Conservation (phyloP, 2,888 invertebrate genomes). For the Stenodera caucasica region DNA sequence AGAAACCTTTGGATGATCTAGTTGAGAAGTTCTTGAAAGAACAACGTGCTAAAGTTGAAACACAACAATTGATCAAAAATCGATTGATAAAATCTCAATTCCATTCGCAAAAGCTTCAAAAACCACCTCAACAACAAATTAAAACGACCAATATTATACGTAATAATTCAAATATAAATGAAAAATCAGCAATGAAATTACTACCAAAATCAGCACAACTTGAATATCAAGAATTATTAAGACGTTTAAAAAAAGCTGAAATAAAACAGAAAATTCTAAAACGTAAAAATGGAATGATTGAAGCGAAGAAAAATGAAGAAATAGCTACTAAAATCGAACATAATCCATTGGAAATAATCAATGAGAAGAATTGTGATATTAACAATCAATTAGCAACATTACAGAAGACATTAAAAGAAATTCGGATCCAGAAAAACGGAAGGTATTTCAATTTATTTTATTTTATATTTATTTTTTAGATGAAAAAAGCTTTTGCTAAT, state of each 20-base stretch:
- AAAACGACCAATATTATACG: constrained; percentile 7
- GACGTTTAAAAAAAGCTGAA: constrained; percentile 47
- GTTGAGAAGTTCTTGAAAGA: constrained; percentile 51
- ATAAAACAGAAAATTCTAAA: constrained; percentile 20
- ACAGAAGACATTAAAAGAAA: constrained; percentile 40
- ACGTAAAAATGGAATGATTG: constrained; percentile 21
- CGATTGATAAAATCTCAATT: not conserved
- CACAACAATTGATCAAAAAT: constrained; percentile 29
- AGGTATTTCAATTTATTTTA: constrained; percentile 43
- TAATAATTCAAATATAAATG: constrained; percentile 22
- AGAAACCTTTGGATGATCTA: constrained; percentile 25
- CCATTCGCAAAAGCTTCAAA: not conserved
- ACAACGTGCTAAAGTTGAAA: constrained; percentile 51
- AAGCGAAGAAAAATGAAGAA: constrained; percentile 22
- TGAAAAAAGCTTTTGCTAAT: not conserved
- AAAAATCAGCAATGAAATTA: constrained; percentile 50
- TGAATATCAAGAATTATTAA: constrained; percentile 51
- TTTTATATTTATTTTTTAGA: constrained; percentile 9
- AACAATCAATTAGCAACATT: constrained; percentile 17
- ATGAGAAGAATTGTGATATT: constrained; percentile 7
- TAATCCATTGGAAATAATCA: constrained; percentile 8
- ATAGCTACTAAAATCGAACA: constrained; percentile 15
- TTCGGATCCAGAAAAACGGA: constrained; percentile 47
- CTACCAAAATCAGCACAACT: constrained; percentile 52
- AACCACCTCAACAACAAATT: constrained; percentile 18